Evolutionary conservation across 37 sponge, comb jelly and placozoan genomes (phyloP).

Genomic region (Halisarca cf. caerulea): DNA sequence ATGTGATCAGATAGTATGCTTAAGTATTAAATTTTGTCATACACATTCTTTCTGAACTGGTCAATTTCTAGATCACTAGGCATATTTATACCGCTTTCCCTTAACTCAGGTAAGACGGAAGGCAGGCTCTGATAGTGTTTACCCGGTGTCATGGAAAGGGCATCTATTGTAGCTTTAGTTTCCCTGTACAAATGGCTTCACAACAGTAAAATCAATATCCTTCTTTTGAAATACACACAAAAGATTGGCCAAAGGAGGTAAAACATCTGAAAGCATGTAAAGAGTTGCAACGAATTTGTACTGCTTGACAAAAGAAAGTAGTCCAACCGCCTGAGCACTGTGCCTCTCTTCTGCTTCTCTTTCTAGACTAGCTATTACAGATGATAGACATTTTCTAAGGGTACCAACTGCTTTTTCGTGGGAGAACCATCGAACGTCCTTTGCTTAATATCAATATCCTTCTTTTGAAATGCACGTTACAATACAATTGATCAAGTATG

Average conservation of each 20-base stretch:
- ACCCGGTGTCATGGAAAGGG: not conserved
- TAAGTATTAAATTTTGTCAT: no score
- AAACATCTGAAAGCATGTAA: slow-evolving; percentile 15
- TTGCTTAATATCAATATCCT: slow-evolving; percentile 35
- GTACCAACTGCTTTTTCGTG: slow-evolving; percentile 40
- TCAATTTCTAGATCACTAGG: slow-evolving; percentile 2
- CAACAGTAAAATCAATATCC: slow-evolving; percentile 26
- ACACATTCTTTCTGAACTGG: not conserved
- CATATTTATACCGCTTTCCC: not conserved
- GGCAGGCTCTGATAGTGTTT: slow-evolving; percentile 1
- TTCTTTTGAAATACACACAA: slow-evolving; percentile 5
- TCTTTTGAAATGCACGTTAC: no score
- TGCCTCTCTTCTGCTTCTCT: slow-evolving; percentile 29
- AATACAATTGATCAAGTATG: not conserved
- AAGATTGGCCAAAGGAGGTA: slow-evolving; percentile 14
- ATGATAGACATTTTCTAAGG: slow-evolving; percentile 21
- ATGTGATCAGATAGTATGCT: no score
- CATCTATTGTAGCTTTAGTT: slow-evolving; percentile 23
- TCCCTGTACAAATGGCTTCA: slow-evolving; percentile 17
- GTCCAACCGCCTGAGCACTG: slow-evolving; percentile 31
- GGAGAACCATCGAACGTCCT: slow-evolving; percentile 49
- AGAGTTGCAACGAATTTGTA: slow-evolving; percentile 25
- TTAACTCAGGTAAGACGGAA: not conserved
- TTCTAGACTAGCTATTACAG: slow-evolving; percentile 34
- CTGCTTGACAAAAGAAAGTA: slow-evolving; percentile 11